Conservation (phyloP, 2,888 invertebrate genomes). For the Rhogogaster chlorosoma region DNA sequence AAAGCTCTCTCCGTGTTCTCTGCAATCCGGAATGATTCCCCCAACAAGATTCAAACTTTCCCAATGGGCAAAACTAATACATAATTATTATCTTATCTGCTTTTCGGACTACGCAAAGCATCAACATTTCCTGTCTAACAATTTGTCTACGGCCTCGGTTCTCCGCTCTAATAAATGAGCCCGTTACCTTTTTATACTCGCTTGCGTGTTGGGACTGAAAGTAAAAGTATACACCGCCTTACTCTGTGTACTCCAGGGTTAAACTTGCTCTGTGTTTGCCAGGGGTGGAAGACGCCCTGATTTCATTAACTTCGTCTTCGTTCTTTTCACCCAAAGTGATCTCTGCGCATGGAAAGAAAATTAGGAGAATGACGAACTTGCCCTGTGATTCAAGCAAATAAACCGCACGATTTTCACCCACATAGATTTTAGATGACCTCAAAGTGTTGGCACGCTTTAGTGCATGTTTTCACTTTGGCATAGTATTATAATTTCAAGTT, state of each 20-base stretch:
- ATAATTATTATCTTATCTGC: not conserved
- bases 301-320: conserved; percentile 19
- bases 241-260: conserved; percentile 31
- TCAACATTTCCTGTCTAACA: not conserved
- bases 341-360: not conserved
- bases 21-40: not conserved
- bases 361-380: not conserved
- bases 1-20: not conserved
- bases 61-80: not conserved
- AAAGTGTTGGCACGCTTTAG: not conserved
- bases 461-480: not conserved
- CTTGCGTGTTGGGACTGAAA: not conserved
- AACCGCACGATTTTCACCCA: not conserved
- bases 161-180: not conserved
- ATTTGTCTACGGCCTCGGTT: not conserved
- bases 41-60: not conserved
- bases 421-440: not conserved
- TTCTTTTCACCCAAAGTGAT: conserved; percentile 9
- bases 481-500: not conserved
- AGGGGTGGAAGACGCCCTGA: conserved; percentile 5
- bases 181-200: not conserved
- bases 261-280: conserved; percentile 7
- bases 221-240: conserved; percentile 6
- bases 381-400: not conserved
- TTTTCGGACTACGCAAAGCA: not conserved